These are phyloP conservation scores for Urocynchramus pylzowi DNA, from an alignment of 2,113 vertebrate species.

Conservation along the genomic window DNA sequence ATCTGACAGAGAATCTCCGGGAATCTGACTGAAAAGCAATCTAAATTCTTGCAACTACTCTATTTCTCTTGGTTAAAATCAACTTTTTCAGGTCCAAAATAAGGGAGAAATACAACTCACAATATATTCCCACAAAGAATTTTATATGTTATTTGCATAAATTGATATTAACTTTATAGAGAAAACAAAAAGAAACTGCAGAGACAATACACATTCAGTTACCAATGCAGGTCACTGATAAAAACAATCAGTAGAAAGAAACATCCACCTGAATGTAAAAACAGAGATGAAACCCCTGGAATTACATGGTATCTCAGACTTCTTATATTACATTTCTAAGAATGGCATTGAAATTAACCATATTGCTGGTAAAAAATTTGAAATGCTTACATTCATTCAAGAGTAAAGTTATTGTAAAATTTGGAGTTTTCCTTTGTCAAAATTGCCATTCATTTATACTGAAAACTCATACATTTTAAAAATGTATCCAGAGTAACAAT, in stretches of 20 bases:
- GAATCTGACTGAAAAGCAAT: background rate
- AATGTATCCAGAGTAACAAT: background rate
- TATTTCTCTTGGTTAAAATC: background rate
- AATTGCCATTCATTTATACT: background rate
- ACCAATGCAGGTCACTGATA: background rate
- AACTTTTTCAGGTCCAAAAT: background rate
- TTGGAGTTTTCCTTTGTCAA: background rate
- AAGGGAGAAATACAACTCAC: background rate
- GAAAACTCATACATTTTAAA: background rate
- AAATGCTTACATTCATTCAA: background rate
- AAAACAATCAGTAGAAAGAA: background rate
- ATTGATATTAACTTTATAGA: background rate
- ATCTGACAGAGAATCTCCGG: accelerated
- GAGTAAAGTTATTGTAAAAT: background rate
- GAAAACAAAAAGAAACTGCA: background rate
- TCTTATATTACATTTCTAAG: background rate
- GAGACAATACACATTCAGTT: background rate
- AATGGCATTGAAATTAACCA: background rate
- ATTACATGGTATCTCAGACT: background rate
- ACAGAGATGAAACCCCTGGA: background rate
- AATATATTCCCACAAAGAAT: background rate
- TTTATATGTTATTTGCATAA: background rate
- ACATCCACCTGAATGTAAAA: background rate
- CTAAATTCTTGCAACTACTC: background rate
- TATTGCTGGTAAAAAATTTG: background rate